Base-by-base conservation (phyloP, 2,113 vertebrate genomes). In the Lampris megalopsis region DNA sequence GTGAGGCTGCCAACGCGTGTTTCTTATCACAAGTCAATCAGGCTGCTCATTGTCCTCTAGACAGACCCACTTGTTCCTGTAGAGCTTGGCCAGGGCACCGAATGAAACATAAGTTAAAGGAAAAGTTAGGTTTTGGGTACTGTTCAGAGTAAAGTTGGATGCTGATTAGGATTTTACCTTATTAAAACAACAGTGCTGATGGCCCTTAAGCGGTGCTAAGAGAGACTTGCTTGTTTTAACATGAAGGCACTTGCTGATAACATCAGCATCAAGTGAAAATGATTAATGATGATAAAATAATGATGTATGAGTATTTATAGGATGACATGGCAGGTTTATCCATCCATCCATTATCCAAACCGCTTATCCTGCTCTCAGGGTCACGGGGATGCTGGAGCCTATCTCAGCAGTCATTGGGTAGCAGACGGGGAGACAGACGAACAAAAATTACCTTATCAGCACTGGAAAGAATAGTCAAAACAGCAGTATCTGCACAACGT, bases 11-110 rank as follows among this genome's bases (percentile, higher is more conserved):
- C 4, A 53, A 62, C 77, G 70, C 75, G 53, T 56, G 37, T 38
- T 81, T 85, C 84, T 93, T 92, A 93, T 88, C 84, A 65, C 13
- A 58, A 74, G 64, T 59, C 75, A 75, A 63, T 80, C 81, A 68
- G 68, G 57, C 37, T 62, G 64, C 70, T 73, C 71, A 77, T 87
- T 89, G 86, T 82, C 35, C 61, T 80, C 50, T 13, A 42, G 56
- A 71, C 69, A 41, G 68, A 74, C 48, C 63, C 68, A 50, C 79
- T 83, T 45, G 36, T 52, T 69, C 68, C 60, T 53, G 11, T 54
- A 9, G 63, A 58, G 67, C 62, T 74, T 70, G 73, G 45, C 43
- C 66, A 66, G 71, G 75, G 75, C 9, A 38, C 38, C 1, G 41
- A 57, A 70, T 72, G 57, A 50, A 60, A 45, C 62, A 10, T n/a